These are phyloP conservation scores for Drosophila nikananu DNA, from an alignment of 1,140 invertebrate species.

Conservation along the genomic window DNA sequence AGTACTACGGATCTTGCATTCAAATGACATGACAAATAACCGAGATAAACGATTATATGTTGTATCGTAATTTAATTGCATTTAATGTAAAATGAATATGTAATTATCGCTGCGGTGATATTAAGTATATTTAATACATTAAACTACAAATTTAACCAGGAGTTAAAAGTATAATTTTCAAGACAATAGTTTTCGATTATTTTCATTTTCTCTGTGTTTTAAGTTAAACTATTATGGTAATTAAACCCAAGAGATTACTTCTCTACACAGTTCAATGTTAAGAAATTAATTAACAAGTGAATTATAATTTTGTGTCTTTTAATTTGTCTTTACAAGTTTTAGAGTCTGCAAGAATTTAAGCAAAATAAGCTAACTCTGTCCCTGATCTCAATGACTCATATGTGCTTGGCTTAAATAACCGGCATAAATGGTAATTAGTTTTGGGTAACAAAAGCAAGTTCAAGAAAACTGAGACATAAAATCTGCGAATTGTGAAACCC, in stretches of 20 bases:
- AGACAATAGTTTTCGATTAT: no score
- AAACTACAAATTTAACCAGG: neutral
- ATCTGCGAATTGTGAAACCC: constrained; percentile 15
- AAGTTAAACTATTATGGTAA: neutral
- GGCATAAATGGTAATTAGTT: constrained; percentile 18
- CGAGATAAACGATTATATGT: neutral
- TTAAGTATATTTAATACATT: neutral
- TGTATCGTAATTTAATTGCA: neutral
- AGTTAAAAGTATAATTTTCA: neutral
- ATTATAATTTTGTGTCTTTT: neutral
- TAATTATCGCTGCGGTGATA: no score
- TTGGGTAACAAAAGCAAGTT: constrained; percentile 9
- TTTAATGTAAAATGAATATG: neutral
- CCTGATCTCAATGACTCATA: constrained; percentile 14
- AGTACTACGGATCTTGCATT: neutral
- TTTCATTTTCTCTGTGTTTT: no score
- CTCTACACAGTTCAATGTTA: neutral
- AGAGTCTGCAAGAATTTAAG: neutral
- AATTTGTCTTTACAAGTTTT: neutral
- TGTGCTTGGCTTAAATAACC: constrained; percentile 8
- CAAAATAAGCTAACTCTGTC: neutral
- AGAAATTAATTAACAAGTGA: neutral
- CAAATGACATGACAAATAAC: constrained; percentile 1
- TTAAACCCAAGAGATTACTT: no score
- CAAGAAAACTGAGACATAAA: constrained; percentile 13